Base-by-base conservation (phyloP, 2,113 vertebrate species). In the Bubo blakistoni region DNA sequence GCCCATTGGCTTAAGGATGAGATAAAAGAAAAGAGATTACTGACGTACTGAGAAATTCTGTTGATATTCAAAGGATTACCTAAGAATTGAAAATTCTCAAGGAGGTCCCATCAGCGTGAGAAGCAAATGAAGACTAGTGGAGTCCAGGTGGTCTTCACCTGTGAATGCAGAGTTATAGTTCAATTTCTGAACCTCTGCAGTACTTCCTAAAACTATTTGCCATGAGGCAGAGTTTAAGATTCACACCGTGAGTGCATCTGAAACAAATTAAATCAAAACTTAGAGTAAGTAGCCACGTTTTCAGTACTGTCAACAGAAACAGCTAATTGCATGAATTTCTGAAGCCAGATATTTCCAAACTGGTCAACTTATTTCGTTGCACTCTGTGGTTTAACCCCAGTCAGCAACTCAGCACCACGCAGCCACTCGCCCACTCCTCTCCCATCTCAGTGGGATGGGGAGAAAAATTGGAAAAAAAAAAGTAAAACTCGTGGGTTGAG, bases 21-120 rank as follows among this genome's bases (percentile, higher is more conserved):
- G 17, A 46, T 24, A 21, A 52, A 84, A 87, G 7, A 46, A 72
- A 81, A 67, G 10, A 65, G 4, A 29, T 70, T 72, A 46, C 16
- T 63, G 38, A 78, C 47, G 4, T 42, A 67, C 5, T 86, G 32
- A 77, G 40, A 80, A 72, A 54, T 4, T 51, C 4, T n/a, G 10
- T 4, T 85, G 29, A 9, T 80, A n/a, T 46, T 86, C 49, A 7
- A 90, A 78, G 21, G 29, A 40, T 70, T 63, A 71, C 3, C 4
- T 21, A 49, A 49, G 4, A 2, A 51, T 51, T 63, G 18, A 81
- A 93, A 81, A 74, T 59, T 84, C 59, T 84, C 6, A 4, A 57
- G 24, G 10, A 7, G 6, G 4, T 57, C 11, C 3, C 0, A 0
- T n/a, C 19, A 80, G 3, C 9, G 29, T 54, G 10, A 58, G 40